These are phyloP conservation scores for Mellilla xanthometata DNA, from an alignment of 2,888 invertebrate species.

Conservation along the genomic window DNA sequence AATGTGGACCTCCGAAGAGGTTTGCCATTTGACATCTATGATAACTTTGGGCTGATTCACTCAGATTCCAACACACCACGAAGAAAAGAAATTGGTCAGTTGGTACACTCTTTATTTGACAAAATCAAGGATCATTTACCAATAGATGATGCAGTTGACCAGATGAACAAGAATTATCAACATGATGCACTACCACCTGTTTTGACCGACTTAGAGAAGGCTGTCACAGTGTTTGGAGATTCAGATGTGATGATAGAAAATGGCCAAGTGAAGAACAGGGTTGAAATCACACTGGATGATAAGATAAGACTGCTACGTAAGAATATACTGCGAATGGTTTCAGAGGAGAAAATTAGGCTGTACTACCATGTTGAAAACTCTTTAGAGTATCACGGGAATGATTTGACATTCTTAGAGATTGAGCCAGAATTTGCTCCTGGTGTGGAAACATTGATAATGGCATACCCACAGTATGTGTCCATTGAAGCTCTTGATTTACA, in stretches of 20 bases:
- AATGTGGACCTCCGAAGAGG: constrained; percentile 89
- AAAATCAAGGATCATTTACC: constrained; percentile 84
- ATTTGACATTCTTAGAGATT: constrained; percentile 87
- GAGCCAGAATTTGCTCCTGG: constrained; percentile 85
- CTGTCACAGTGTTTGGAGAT: constrained; percentile 87
- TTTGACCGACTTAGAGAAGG: constrained; percentile 85
- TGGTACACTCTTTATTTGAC: constrained; percentile 80
- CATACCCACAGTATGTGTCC: constrained; percentile 89
- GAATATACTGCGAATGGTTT: constrained; percentile 84
- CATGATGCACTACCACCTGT: constrained; percentile 94
- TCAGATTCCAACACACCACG: constrained; percentile 73
- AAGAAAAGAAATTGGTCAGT: constrained; percentile 74
- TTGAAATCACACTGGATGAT: constrained; percentile 86
- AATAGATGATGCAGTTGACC: constrained; percentile 92
- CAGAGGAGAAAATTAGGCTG: constrained; percentile 84
- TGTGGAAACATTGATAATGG: constrained; percentile 86
- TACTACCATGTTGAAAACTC: constrained; percentile 95
- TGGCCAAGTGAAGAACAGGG: constrained; percentile 84
- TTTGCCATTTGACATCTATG: constrained; percentile 90
- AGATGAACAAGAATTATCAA: constrained; percentile 92
- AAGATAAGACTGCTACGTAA: constrained; percentile 82
- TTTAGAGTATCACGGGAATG: constrained; percentile 91
- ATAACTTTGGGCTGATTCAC: constrained; percentile 88
- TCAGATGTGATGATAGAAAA: constrained; percentile 85
- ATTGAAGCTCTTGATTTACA: constrained; percentile 88